Percentiles rank a stretch among this genome's conserved stretches.
Conservation (phyloP, 2,797 vertebrate genomes). For the Artibeus jamaicensis region DNA sequence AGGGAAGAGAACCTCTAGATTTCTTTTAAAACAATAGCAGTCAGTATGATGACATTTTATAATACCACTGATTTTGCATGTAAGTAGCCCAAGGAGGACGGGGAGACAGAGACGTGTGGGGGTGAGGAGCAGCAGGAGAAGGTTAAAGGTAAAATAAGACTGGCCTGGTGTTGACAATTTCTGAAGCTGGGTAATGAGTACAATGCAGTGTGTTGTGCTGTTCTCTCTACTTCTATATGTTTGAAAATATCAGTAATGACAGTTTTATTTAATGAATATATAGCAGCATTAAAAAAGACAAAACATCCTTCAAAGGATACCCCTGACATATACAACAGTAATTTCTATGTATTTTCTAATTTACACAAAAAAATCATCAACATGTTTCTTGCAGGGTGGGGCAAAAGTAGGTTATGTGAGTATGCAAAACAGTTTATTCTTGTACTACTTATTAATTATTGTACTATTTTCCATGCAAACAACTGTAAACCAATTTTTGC, state of each 20-base stretch:
- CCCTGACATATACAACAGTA: background rate
- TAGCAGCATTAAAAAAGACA: slow-evolving; percentile 1
- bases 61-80: background rate
- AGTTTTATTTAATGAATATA: background rate
- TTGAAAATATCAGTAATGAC: background rate
- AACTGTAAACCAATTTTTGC: background rate
- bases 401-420: background rate
- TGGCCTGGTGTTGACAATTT: background rate
- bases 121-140: background rate
- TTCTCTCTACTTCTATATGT: background rate
- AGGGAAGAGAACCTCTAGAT: background rate
- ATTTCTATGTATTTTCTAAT: slow-evolving; percentile 15
- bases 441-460: background rate
- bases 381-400: background rate
- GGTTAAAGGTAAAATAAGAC: background rate
- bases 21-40: background rate
- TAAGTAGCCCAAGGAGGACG: background rate
- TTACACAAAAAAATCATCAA: slow-evolving; percentile 6
- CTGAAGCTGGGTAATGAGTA: background rate
- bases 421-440: background rate
- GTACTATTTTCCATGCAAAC: background rate
- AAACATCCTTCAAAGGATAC: background rate
- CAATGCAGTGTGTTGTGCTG: no score
- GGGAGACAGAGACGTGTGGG: no score
- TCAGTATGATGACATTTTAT: background rate